phyloP scores from a whole-genome alignment of 2,113 vertebrate genomes.

The Cercocebus atys region DNA sequence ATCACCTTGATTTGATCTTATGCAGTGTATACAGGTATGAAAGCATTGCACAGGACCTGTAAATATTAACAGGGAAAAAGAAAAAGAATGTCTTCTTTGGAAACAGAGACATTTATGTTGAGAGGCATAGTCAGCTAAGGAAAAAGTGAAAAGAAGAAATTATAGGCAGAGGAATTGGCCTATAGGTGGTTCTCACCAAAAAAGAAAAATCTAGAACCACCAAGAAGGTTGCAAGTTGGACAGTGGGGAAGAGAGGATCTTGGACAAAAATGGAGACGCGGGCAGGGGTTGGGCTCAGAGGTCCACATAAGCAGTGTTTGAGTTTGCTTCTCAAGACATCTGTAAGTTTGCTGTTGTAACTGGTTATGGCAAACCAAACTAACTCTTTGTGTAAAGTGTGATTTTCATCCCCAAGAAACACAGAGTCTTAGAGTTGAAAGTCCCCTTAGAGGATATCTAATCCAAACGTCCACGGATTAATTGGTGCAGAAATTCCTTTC shows the following conservation, averaged over 20 bases:
- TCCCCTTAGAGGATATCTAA: not conserved
- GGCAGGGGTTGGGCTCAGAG: not conserved
- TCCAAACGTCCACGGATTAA: constrained; percentile 18
- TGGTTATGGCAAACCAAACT: not conserved
- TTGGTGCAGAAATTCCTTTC: constrained; percentile 47
- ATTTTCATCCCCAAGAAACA: not conserved
- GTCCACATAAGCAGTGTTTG: not conserved
- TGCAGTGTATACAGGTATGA: not conserved
- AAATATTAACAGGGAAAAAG: not conserved
- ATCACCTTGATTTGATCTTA: not conserved
- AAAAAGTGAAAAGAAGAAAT: not conserved
- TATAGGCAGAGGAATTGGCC: not conserved
- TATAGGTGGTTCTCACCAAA: not conserved
- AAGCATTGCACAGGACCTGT: not conserved
- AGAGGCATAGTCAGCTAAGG: not conserved
- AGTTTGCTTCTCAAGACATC: not conserved
- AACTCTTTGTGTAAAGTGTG: not conserved
- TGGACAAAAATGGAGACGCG: not conserved
- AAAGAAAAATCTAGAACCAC: not conserved
- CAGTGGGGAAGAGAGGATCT: not conserved
- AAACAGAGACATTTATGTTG: not conserved
- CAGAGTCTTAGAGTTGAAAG: not conserved
- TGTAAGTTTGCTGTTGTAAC: not conserved
- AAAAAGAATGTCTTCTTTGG: not conserved
- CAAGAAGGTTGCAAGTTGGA: not conserved